Conservation (phyloP, 2,113 vertebrate species). For the Crotalus helleri region DNA sequence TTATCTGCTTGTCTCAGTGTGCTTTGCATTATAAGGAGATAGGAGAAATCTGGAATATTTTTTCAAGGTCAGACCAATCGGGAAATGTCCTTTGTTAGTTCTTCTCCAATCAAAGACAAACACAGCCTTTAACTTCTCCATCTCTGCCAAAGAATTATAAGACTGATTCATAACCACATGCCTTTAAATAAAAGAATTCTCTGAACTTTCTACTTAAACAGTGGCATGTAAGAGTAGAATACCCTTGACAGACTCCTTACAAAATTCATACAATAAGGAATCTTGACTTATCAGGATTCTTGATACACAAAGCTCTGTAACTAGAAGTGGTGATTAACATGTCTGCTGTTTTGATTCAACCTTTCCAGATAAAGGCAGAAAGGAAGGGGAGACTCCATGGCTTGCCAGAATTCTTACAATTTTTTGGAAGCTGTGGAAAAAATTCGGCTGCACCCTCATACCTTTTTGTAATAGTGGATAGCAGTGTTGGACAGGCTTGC, state of each 20-base stretch:
- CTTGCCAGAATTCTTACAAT: neutral
- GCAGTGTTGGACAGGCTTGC: neutral
- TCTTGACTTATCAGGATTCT: neutral
- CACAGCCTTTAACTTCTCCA: neutral
- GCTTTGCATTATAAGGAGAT: neutral
- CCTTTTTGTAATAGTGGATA: neutral
- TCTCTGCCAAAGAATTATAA: neutral
- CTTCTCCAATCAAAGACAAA: neutral
- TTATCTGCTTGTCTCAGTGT: neutral
- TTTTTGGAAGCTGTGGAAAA: neutral
- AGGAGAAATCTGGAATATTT: neutral
- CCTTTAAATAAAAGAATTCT: neutral
- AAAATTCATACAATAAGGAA: neutral
- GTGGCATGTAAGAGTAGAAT: neutral
- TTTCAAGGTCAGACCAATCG: neutral
- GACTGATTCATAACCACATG: neutral
- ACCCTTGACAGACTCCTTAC: neutral
- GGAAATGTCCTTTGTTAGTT: neutral
- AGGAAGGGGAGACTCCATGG: neutral
- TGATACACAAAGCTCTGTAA: neutral
- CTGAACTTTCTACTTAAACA: neutral
- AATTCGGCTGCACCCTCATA: neutral
- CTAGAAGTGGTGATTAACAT: neutral
- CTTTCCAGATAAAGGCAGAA: neutral
- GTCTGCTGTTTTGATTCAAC: neutral